A percentile compares a stretch with the other conserved stretches of the same genome.
phyloP scores from a whole-genome alignment of 2,113 vertebrate genomes.

The Pampusana beccarii region DNA sequence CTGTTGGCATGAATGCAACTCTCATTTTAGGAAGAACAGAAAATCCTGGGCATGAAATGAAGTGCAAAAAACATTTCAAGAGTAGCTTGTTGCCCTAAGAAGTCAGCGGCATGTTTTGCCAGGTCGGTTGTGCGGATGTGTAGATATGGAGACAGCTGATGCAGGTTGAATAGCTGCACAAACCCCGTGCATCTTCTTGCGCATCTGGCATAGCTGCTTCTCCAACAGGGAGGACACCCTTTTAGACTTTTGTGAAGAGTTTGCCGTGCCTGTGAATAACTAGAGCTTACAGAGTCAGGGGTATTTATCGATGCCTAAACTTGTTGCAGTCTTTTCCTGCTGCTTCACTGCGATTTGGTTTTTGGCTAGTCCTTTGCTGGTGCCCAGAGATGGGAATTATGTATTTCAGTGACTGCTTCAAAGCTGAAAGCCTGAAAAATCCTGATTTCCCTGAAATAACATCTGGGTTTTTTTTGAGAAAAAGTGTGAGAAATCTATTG shows the following conservation, averaged over 20 bases:
- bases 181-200: not conserved
- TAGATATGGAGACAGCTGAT: not conserved
- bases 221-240: not conserved
- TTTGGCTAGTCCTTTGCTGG: not conserved
- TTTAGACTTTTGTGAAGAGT: not conserved
- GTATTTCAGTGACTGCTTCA: not conserved
- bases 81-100: not conserved
- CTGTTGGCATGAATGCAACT: slow-evolving; percentile 15
- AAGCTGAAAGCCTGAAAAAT: not conserved
- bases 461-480: not conserved
- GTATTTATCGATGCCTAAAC: not conserved
- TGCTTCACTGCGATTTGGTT: not conserved
- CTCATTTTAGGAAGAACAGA: not conserved
- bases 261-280: not conserved
- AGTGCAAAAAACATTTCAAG: not conserved
- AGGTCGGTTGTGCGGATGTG: not conserved
- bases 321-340: not conserved
- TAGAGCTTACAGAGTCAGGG: not conserved
- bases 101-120: not conserved
- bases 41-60: not conserved
- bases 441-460: not conserved
- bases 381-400: not conserved
- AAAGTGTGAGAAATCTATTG: not conserved
- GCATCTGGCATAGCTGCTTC: not conserved
- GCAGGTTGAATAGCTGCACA: not conserved